These are phyloP conservation scores for Lepidurus couesii DNA, from an alignment of 1,140 invertebrate species.

Conservation along the genomic window DNA sequence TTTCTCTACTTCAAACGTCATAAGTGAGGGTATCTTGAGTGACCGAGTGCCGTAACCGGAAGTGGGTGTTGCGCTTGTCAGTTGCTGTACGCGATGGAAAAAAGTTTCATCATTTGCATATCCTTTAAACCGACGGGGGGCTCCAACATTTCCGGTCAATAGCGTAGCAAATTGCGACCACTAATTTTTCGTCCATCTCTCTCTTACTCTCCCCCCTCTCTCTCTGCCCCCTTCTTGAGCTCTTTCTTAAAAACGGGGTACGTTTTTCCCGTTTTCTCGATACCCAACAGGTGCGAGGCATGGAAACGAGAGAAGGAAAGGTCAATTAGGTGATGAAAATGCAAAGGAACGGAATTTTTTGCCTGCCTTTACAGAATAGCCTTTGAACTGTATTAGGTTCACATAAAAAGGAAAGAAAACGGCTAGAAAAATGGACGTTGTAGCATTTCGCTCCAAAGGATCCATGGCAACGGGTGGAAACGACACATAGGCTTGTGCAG, in stretches of 20 bases:
- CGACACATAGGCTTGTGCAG: too few species aligned
- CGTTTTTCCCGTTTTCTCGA: neutral
- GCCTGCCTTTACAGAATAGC: neutral
- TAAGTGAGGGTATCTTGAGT: neutral
- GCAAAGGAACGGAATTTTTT: neutral
- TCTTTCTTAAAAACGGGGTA: neutral
- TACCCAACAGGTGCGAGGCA: neutral
- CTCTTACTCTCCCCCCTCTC: neutral
- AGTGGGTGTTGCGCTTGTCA: constrained; percentile 10
- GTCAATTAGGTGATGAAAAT: neutral
- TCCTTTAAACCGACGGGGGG: neutral
- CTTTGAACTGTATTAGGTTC: neutral
- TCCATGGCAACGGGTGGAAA: too few species aligned
- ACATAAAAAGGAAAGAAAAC: neutral
- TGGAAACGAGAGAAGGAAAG: neutral
- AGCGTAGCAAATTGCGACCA: neutral
- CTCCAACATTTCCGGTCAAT: neutral
- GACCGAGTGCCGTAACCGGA: neutral
- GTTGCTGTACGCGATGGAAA: neutral
- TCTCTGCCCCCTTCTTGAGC: neutral
- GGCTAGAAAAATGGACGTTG: too few species aligned
- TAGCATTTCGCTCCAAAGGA: too few species aligned
- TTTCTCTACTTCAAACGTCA: neutral
- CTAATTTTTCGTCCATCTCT: neutral
- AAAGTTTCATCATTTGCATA: neutral